Conservation (phyloP, 2,113 vertebrate species). For the Ctenodactylus gundi region DNA sequence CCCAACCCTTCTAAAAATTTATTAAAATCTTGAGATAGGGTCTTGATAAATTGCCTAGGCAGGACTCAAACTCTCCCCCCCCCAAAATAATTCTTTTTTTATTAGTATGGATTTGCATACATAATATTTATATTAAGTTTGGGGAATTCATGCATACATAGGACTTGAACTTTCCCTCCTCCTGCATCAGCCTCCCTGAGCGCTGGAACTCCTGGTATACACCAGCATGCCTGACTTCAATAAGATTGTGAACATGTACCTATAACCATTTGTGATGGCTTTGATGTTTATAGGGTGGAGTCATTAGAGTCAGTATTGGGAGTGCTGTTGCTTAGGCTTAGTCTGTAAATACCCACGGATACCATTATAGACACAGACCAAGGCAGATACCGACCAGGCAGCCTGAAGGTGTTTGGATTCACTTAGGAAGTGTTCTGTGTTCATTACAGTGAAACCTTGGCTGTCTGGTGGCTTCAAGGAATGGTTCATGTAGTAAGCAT, state of each 20-base stretch:
- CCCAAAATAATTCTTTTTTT: too few species aligned
- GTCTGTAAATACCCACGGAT: slow-evolving; percentile 32
- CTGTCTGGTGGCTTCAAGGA: background rate
- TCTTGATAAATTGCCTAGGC: background rate
- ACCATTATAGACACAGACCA: background rate
- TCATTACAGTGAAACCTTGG: slow-evolving; percentile 29
- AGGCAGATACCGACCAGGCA: background rate
- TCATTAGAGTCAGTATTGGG: background rate
- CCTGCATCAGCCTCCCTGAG: background rate
- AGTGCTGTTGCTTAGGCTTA: background rate
- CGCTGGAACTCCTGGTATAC: background rate
- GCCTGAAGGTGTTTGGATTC: background rate
- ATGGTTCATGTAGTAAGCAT: background rate
- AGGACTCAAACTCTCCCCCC: background rate
- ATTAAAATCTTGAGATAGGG: background rate
- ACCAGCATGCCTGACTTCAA: background rate
- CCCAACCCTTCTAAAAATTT: background rate
- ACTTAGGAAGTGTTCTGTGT: background rate
- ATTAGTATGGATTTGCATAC: too few species aligned
- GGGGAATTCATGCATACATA: too few species aligned
- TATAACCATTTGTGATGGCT: background rate
- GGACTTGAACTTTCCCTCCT: background rate
- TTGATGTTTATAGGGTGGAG: background rate
- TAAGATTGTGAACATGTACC: background rate
- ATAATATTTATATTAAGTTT: too few species aligned